These are phyloP conservation scores for Pristionchus entomophagus DNA, from an alignment of 2,888 invertebrate genomes.

Conservation along the genomic window DNA sequence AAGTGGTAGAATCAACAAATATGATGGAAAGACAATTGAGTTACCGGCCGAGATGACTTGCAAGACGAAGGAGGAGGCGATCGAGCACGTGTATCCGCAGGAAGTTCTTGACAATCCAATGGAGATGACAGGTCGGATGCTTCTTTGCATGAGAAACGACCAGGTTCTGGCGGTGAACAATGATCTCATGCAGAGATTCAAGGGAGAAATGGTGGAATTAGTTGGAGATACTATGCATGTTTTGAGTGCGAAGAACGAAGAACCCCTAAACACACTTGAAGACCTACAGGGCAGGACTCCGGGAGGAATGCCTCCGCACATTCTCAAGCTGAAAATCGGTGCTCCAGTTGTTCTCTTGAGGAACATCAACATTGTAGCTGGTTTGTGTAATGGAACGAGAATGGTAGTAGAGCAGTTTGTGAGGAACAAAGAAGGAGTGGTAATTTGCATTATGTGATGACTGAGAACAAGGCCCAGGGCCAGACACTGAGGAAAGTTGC, in stretches of 20 bases:
- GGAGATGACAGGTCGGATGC: not conserved
- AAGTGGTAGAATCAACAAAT: not conserved
- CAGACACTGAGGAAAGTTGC: constrained; percentile 30
- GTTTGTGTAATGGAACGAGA: constrained; percentile 59
- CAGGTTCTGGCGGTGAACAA: not conserved
- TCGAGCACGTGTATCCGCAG: not conserved
- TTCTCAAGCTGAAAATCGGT: constrained; percentile 51
- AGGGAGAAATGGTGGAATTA: not conserved
- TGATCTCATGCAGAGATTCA: not conserved
- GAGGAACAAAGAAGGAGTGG: constrained; percentile 5
- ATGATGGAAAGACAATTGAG: not conserved
- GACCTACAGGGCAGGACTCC: too few species aligned
- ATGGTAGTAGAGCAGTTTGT: constrained; percentile 51
- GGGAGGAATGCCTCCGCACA: constrained; percentile 52
- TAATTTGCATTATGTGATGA: constrained; percentile 15
- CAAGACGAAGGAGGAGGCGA: not conserved
- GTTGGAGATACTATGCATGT: not conserved
- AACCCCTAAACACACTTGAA: not conserved
- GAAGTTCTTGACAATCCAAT: not conserved
- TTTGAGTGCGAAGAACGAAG: not conserved
- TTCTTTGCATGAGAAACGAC: not conserved
- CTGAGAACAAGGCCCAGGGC: constrained; percentile 7
- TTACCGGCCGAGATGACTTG: not conserved
- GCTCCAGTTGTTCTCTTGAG: constrained; percentile 54
- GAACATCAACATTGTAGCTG: constrained; percentile 54